Evolutionary conservation across 1,140 invertebrate genomes (phyloP), one percentile per base, ranked within the genome.

Genomic region (Carposina sasakii): DNA sequence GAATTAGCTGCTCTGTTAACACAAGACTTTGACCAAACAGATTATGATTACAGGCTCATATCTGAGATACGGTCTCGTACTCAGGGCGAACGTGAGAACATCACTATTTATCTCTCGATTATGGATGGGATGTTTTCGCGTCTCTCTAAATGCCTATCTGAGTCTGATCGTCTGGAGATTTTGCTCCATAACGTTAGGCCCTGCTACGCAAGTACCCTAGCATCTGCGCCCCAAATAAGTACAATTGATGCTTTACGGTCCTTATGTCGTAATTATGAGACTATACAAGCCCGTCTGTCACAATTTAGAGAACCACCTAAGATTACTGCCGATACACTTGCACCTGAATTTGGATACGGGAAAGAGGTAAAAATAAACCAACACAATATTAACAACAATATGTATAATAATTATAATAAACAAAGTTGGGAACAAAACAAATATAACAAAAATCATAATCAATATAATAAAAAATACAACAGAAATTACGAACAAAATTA

Each of bases 271-370:
- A 61, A 65, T 40, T 61, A 54, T 30, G 58, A 65, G 49, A 52
- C 31, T 22, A 21, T 59, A 1, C 52, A 65, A 23, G 3, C 53
- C 12, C 54, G 59, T 2, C 31, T 47, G 20, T n/a, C 31, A 28
- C 19, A 33, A 9, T 62, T 59, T 52, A 20, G 22, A 0, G 63
- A 66, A 22, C 63, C 63, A 6, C 51, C 54, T 30, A 48, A 26
- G 24, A 6, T 26, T 2, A 55, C 49, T 21, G 2, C 30, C 12
- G 36, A 57, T 12, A 66, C 54, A 1, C 17, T 62, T n/a, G 59
- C 59, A 20, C 63, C 63, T 9, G 59, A 66, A 39, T 62, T 62
- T 55, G 54, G 54, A 5, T 59, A 64, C 42, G 21, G 8, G 6
- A 26, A 23, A 37, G 3, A 19, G 8, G 4, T 19, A 37, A 46